Evolutionary conservation across 2,888 invertebrate genomes (phyloP).

Genomic region (Cosmia pyralina): DNA sequence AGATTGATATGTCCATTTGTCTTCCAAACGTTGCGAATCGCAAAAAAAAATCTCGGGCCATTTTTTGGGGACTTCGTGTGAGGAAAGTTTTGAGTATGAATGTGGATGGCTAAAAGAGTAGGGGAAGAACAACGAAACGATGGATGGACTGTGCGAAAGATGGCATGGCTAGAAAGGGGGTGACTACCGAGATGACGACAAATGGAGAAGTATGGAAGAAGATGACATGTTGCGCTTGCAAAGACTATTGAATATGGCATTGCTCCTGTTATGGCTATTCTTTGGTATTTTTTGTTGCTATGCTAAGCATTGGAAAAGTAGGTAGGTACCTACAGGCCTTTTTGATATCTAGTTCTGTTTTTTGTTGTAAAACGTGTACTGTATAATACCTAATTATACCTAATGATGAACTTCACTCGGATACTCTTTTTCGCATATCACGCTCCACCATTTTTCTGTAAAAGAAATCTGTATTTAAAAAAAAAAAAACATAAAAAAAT

Average conservation of each 20-base stretch:
- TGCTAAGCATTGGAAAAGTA: not conserved
- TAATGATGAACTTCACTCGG: no score
- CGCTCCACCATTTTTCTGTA: no score
- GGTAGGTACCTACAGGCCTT: no score
- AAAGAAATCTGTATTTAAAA: no score
- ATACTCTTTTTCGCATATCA: no score
- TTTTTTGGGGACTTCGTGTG: not conserved
- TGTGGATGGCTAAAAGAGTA: not conserved
- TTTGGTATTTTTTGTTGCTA: not conserved
- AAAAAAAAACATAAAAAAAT: no score
- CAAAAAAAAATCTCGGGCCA: no score
- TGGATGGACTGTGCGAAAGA: not conserved
- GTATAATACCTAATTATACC: no score
- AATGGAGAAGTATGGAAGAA: not conserved
- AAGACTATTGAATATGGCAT: constrained; percentile 10
- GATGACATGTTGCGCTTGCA: not conserved
- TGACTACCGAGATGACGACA: not conserved
- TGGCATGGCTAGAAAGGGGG: not conserved
- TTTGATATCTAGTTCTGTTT: not conserved
- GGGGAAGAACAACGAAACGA: not conserved
- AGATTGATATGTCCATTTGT: not conserved
- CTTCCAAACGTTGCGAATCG: not conserved
- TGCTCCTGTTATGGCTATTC: not conserved
- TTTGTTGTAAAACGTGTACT: not conserved
- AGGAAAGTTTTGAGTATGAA: not conserved